Percentiles rank a stretch among this genome's conserved stretches.
Evolutionary conservation across 2,888 invertebrate genomes (phyloP).

Genomic region (Autographa pulchrina): DNA sequence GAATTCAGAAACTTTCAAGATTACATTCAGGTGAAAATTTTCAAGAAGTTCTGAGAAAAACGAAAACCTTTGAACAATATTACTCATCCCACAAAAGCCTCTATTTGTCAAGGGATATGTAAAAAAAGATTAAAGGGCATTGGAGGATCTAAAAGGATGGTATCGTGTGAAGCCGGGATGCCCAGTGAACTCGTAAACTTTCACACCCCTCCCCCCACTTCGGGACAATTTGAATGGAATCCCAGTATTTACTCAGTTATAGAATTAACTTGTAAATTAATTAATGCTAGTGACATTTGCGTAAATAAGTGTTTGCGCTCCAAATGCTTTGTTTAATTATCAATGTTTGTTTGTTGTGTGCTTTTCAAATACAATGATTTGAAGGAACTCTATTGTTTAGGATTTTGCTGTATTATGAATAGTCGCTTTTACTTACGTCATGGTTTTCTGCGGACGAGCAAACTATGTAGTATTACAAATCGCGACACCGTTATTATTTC

Average conservation of each 20-base stretch:
- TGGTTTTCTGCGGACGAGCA: no score
- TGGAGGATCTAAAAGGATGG: slow-evolving; percentile 35
- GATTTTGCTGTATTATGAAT: neutral
- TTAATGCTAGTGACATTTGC: slow-evolving; percentile 20
- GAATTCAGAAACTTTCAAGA: neutral
- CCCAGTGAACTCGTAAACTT: slow-evolving; percentile 60
- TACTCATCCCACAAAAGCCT: neutral
- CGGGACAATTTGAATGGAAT: slow-evolving; percentile 43
- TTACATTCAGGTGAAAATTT: neutral
- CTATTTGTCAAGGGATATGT: slow-evolving; percentile 12
- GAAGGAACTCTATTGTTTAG: neutral
- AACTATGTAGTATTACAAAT: no score
- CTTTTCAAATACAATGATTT: slow-evolving; percentile 4
- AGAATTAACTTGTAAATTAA: slow-evolving; percentile 40
- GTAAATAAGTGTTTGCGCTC: neutral
- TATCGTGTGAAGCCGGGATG: slow-evolving; percentile 44
- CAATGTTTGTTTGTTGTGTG: slow-evolving; percentile 1
- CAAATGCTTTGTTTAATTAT: slow-evolving; percentile 6
- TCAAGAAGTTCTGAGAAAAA: neutral
- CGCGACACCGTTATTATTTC: no score
- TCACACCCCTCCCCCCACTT: slow-evolving; percentile 48
- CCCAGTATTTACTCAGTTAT: slow-evolving; percentile 33
- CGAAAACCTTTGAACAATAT: neutral
- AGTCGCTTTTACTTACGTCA: no score
- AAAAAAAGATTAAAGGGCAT: slow-evolving; percentile 24